phyloP scores from a whole-genome alignment of 2,797 vertebrate species.

The Avahi laniger region DNA sequence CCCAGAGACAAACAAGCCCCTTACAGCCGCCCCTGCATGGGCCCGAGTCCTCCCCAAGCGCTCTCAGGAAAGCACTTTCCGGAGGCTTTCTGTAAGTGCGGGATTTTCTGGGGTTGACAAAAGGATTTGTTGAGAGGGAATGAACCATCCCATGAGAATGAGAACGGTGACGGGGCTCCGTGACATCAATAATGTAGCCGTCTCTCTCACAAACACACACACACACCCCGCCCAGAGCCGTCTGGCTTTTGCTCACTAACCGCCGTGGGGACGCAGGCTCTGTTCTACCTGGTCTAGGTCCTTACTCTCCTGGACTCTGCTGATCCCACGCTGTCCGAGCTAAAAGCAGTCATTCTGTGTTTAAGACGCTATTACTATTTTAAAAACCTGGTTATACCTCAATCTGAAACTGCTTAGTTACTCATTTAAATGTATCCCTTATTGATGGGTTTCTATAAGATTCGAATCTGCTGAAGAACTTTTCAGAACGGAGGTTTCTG shows the following conservation, averaged over 20 bases:
- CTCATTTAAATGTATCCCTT: not conserved
- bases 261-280: rapidly evolving
- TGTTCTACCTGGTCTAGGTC: not conserved
- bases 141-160: not conserved
- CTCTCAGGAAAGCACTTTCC: not conserved
- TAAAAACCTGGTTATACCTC: not conserved
- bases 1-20: rapidly evolving
- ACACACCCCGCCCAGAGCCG: not conserved
- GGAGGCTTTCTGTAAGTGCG: not conserved
- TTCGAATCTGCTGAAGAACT: not conserved
- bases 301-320: not conserved
- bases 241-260: rapidly evolving
- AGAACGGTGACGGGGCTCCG: not conserved
- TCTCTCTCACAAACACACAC: not conserved
- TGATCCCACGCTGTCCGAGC: rapidly evolving
- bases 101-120: not conserved
- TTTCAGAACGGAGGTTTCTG: not conserved
- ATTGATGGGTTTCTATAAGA: not conserved
- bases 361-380: not conserved
- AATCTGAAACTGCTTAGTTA: not conserved
- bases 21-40: rapidly evolving
- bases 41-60: not conserved
- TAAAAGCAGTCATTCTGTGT: not conserved
- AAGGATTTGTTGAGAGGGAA: not conserved
- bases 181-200: rapidly evolving